phyloP scores from a whole-genome alignment of 2,113 vertebrate genomes.

The Eolophus roseicapilla region DNA sequence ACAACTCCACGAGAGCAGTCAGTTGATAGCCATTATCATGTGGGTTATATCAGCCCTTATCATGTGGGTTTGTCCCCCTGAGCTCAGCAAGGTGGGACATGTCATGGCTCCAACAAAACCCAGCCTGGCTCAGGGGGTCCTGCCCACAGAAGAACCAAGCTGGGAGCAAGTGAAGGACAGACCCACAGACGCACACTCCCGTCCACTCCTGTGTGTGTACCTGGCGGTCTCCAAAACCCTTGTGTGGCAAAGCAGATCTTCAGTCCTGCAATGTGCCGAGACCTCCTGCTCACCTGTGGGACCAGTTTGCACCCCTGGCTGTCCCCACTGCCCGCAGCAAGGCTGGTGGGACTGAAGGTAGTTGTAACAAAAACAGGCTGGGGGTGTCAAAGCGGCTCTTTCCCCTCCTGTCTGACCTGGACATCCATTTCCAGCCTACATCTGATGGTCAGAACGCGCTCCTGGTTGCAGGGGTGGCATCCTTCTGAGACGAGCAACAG shows the following conservation, averaged over 20 bases:
- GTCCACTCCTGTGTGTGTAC: rapidly evolving
- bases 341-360: neutral
- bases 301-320: neutral
- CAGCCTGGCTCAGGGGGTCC: neutral
- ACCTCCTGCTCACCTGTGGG: neutral
- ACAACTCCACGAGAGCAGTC: neutral
- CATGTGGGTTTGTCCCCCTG: neutral
- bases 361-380: neutral
- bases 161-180: neutral
- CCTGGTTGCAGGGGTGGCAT: neutral
- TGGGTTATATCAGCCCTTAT: neutral
- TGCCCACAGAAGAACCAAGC: neutral
- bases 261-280: rapidly evolving
- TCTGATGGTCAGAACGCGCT: neutral
- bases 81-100: neutral
- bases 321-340: neutral
- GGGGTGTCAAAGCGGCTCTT: neutral
- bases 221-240: neutral
- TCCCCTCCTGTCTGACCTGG: neutral
- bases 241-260: neutral
- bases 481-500: neutral
- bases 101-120: neutral
- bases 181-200: neutral
- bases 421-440: neutral
- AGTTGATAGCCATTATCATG: neutral